Evolutionary conservation across 2,797 vertebrate species (phyloP).

Genomic region (Hydrolagus colliei): DNA sequence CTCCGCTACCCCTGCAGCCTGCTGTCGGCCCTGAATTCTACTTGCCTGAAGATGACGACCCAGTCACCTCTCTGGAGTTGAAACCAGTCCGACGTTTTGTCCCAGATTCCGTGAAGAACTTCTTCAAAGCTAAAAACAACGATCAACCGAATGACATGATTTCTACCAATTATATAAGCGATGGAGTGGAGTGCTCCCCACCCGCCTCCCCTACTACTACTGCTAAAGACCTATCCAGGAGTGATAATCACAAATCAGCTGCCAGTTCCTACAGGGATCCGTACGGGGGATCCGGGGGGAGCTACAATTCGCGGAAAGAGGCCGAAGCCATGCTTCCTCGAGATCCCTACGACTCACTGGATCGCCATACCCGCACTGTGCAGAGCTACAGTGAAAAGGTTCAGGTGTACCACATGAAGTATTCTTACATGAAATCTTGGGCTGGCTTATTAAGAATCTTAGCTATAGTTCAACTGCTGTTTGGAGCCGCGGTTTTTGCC

Average conservation of each 20-base stretch:
- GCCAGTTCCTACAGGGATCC: conserved; percentile 60
- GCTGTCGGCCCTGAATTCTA: conserved; percentile 66
- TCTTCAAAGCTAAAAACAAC: conserved; percentile 63
- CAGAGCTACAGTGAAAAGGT: conserved; percentile 74
- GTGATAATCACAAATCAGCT: conserved; percentile 34
- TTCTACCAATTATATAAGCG: conserved; percentile 49
- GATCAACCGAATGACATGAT: conserved; percentile 43
- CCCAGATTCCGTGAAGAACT: conserved; percentile 83
- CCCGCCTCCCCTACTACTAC: conserved; percentile 63
- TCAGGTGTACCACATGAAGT: conserved; percentile 74
- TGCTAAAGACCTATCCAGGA: conserved; percentile 20
- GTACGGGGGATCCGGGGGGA: conserved; percentile 61
- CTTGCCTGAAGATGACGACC: conserved; percentile 56
- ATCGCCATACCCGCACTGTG: conserved; percentile 58
- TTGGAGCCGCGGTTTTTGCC: conserved; percentile 87
- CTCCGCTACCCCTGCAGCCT: conserved; percentile 74
- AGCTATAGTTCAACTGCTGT: conserved; percentile 74
- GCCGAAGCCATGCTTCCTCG: conserved; percentile 57
- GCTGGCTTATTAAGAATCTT: conserved; percentile 84
- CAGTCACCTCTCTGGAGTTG: conserved; percentile 58
- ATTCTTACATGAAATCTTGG: conserved; percentile 96
- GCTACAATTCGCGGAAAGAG: conserved; percentile 65
- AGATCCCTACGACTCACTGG: conserved; percentile 53
- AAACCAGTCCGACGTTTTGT: conserved; percentile 84
- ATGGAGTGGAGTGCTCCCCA: conserved; percentile 74